Evolutionary conservation across 2,113 vertebrate genomes (phyloP), one percentile per base, ranked within the genome.

Genomic region (Nanger granti): DNA sequence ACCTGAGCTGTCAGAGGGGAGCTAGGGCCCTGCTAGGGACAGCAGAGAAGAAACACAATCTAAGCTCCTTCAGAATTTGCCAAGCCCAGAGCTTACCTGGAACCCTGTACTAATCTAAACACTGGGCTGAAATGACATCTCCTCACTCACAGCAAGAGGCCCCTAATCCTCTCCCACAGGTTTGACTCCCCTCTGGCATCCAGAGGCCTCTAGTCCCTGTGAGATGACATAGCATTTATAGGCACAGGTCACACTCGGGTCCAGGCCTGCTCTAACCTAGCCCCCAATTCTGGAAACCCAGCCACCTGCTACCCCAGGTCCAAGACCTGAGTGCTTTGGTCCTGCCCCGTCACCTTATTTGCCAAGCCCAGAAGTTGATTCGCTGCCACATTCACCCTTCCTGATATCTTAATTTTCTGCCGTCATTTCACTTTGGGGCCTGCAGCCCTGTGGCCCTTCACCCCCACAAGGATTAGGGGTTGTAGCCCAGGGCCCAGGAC

Each of bases 11-110:
- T 24, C 29, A 12, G 15, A 76, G 47, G 26, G 41, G 44, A 52
- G 34, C 52, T 0, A 11, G 11, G 47, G 82, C 0, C 49, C 52
- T 9, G 3, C 4, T 1, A 0, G 64, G 29, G 5, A 44, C 24
- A 4, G 31, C 82, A 59, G 66, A 64, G 60, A 37, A 90, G 20
- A 93, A 41, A 47, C 18, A 37, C 3, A 10, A 14, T 13, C 52
- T 88, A 57, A n/a, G 7, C 28, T 82, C 52, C 59, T 60, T 83
- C 31, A 79, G 79, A 24, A 47, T 69, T 8, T 44, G 55, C 73
- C 82, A 12, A 28, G 47, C 24, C 89, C 86, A 28, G 17, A 4
- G 28, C 20, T 83, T 20, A n/a, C 37, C 5, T 2, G 20, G 55
- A 82, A 60, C 44, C 44, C 80, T 87, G 37, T 5, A 8, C n/a